phyloP scores from a whole-genome alignment of 2,888 invertebrate species.

The Parnassius orleans region DNA sequence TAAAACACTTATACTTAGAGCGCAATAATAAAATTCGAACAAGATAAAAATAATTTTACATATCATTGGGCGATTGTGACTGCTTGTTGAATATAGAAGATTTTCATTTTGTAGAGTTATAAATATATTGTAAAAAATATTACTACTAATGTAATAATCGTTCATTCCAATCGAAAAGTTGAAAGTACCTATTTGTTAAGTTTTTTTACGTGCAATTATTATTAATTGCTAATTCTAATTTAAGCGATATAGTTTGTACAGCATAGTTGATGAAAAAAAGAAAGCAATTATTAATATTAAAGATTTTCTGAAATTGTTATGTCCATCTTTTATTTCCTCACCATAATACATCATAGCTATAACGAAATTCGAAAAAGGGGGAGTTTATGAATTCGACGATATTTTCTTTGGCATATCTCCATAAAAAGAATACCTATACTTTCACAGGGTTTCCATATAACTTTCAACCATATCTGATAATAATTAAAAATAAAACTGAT shows the following conservation, averaged over 20 bases:
- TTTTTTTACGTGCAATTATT: slow-evolving; percentile 82
- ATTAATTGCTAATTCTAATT: slow-evolving; percentile 81
- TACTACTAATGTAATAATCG: slow-evolving; percentile 74
- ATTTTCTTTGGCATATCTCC: too few relatives aligned
- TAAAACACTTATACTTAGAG: slow-evolving; percentile 52
- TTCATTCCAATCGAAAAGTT: slow-evolving; percentile 81
- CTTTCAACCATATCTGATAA: too few relatives aligned
- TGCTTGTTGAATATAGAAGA: slow-evolving; percentile 73
- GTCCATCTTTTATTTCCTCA: slow-evolving; percentile 36
- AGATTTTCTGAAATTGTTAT: slow-evolving; percentile 74
- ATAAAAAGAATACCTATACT: too few relatives aligned
- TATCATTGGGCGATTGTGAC: slow-evolving; percentile 82
- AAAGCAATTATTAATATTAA: slow-evolving; percentile 81
- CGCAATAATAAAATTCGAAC: slow-evolving; percentile 62
- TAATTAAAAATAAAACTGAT: too few relatives aligned
- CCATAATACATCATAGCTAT: neutral
- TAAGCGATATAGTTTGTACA: slow-evolving; percentile 81
- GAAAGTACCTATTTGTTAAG: slow-evolving; percentile 80
- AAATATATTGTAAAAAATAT: slow-evolving; percentile 65
- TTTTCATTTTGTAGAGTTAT: slow-evolving; percentile 74
- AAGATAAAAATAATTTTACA: slow-evolving; percentile 71
- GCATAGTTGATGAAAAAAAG: slow-evolving; percentile 77
- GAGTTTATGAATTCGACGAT: too few relatives aligned
- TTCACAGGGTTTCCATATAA: too few relatives aligned
- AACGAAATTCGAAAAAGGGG: too few relatives aligned